These are phyloP conservation scores for Ormyrus thymus DNA, from an alignment of 2,888 invertebrate genomes.

Conservation along the genomic window DNA sequence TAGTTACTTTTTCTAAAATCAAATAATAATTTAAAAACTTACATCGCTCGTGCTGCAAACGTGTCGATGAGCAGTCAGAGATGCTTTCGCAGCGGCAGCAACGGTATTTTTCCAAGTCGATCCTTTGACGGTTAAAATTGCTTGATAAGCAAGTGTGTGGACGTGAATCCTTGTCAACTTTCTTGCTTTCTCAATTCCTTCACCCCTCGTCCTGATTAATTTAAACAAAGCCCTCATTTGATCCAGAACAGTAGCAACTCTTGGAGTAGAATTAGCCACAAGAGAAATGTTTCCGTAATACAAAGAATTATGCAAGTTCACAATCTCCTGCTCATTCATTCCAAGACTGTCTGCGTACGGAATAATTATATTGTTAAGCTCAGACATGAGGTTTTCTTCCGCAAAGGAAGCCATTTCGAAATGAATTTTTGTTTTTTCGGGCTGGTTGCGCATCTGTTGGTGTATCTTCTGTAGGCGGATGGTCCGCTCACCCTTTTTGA, in stretches of 20 bases:
- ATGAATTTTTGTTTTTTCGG: slow-evolving; percentile 81
- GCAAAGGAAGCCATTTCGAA: slow-evolving; percentile 93
- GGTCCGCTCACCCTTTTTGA: slow-evolving; percentile 79
- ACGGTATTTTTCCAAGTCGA: slow-evolving; percentile 86
- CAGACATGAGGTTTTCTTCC: slow-evolving; percentile 81
- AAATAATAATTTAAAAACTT: slow-evolving; percentile 56
- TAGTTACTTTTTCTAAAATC: too few species aligned
- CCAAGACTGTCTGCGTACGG: slow-evolving; percentile 88
- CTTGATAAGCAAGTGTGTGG: slow-evolving; percentile 92
- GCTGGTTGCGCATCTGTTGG: slow-evolving; percentile 80
- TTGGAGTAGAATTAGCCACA: slow-evolving; percentile 86
- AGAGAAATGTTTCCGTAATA: slow-evolving; percentile 83
- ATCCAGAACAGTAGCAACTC: slow-evolving; percentile 87
- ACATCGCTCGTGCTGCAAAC: slow-evolving; percentile 84
- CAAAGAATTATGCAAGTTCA: slow-evolving; percentile 84
- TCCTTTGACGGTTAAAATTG: slow-evolving; percentile 82
- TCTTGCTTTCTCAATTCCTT: slow-evolving; percentile 76
- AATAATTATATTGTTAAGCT: slow-evolving; percentile 81
- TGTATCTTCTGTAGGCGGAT: slow-evolving; percentile 81
- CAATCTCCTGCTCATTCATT: slow-evolving; percentile 92
- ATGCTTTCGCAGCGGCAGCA: slow-evolving; percentile 89
- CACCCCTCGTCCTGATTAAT: slow-evolving; percentile 76
- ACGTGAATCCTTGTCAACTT: slow-evolving; percentile 86
- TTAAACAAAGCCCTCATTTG: slow-evolving; percentile 85
- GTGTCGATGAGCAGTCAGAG: slow-evolving; percentile 88